Evolutionary conservation across 2,797 vertebrate species (phyloP).

Genomic region (Myiotriccus ornatus): DNA sequence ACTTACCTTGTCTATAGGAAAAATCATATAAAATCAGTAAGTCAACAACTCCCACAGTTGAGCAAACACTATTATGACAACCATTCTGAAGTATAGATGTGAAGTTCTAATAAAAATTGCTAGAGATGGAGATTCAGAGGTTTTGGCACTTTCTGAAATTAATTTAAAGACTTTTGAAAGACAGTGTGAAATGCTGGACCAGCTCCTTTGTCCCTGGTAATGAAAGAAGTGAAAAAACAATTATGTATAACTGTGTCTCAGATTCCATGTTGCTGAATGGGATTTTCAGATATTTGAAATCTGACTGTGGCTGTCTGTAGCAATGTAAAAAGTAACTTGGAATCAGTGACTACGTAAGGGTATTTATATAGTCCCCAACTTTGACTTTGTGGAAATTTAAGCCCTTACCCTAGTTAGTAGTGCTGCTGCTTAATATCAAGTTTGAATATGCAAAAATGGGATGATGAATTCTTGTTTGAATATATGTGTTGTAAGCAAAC

Average conservation of each 20-base stretch:
- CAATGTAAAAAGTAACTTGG: background rate
- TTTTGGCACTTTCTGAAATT: background rate
- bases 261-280: background rate
- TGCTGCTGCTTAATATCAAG: background rate
- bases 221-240: background rate
- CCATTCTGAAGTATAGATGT: background rate
- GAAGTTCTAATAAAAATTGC: background rate
- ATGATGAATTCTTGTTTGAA: background rate
- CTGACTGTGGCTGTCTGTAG: background rate
- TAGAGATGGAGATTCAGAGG: background rate
- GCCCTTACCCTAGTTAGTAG: background rate
- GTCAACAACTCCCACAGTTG: background rate
- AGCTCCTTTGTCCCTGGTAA: background rate
- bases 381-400: background rate
- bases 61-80: background rate
- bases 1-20: background rate
- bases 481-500: background rate
- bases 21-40: background rate
- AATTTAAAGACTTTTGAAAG: background rate
- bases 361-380: background rate
- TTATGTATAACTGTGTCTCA: background rate
- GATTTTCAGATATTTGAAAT: background rate
- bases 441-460: background rate
- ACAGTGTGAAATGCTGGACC: background rate
- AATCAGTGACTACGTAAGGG: background rate